Percentiles rank a stretch among this genome's conserved stretches.
Evolutionary conservation across 2,888 invertebrate species (phyloP).

Genomic region (Entomobrya proxima): DNA sequence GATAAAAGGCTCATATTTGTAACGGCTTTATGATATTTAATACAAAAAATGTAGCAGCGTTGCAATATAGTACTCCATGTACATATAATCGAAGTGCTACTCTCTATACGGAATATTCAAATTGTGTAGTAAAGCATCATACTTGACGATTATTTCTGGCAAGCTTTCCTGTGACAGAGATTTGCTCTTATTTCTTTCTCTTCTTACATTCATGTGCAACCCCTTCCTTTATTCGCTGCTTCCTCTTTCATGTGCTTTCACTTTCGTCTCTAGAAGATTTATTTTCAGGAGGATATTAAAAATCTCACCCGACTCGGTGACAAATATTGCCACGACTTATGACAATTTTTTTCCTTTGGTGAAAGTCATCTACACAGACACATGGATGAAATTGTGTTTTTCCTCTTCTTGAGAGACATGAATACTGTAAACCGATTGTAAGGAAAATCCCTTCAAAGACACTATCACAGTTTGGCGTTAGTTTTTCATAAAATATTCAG

Average conservation of each 20-base stretch:
- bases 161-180: conserved; percentile 41
- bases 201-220: not conserved
- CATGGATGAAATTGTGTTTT: not conserved
- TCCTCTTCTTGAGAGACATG: not conserved
- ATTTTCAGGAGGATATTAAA: conserved; percentile 68
- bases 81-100: no score
- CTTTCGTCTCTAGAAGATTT: conserved; percentile 60
- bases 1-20: no score
- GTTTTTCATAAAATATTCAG: no score
- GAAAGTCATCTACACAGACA: conserved; percentile 36
- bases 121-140: not conserved
- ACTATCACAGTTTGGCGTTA: no score
- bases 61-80: no score
- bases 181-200: conserved; percentile 6
- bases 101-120: no score
- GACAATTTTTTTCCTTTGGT: conserved; percentile 57
- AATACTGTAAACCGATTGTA: no score
- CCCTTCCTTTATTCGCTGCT: conserved; percentile 19
- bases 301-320: conserved; percentile 64
- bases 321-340: conserved; percentile 67
- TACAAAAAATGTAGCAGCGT: no score
- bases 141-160: conserved; percentile 16
- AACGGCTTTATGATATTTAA: no score
- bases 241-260: not conserved
- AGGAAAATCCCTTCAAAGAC: no score